Evolutionary conservation across 2,113 vertebrate species (phyloP).

Genomic region (Mastomys natalensis): DNA sequence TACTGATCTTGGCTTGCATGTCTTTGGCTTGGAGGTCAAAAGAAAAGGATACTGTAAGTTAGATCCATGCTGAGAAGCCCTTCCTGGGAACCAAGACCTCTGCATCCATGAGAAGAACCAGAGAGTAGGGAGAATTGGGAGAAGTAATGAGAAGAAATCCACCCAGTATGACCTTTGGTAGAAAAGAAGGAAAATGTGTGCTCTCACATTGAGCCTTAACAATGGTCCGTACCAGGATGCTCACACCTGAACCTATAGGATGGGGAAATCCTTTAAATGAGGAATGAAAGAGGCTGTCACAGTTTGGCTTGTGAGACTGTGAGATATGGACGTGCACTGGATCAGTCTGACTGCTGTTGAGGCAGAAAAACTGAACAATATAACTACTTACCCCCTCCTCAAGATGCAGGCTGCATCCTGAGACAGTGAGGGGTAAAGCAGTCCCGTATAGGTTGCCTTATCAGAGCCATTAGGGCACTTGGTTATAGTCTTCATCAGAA

Average conservation of each 20-base stretch:
- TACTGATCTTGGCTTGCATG: not conserved
- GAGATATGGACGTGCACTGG: no score
- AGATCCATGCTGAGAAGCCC: not conserved
- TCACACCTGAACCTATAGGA: not conserved
- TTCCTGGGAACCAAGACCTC: not conserved
- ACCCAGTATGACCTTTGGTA: not conserved
- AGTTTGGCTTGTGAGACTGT: not conserved
- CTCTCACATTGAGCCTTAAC: not conserved
- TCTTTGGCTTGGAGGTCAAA: not conserved
- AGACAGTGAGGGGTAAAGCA: not conserved
- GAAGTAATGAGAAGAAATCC: not conserved
- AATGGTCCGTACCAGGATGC: not conserved
- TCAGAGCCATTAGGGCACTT: not conserved
- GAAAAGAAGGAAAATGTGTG: not conserved
- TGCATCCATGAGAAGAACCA: not conserved
- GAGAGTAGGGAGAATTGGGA: not conserved
- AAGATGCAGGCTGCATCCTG: not conserved
- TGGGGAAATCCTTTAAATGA: not conserved
- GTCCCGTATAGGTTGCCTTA: not conserved
- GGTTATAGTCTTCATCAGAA: not conserved
- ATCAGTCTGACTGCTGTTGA: not conserved
- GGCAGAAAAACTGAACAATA: not conserved
- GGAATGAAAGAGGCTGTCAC: no score
- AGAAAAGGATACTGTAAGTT: not conserved
- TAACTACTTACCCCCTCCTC: not conserved